These are phyloP conservation scores for Hemiprocne comata DNA, from an alignment of 2,113 vertebrate species.

Conservation along the genomic window DNA sequence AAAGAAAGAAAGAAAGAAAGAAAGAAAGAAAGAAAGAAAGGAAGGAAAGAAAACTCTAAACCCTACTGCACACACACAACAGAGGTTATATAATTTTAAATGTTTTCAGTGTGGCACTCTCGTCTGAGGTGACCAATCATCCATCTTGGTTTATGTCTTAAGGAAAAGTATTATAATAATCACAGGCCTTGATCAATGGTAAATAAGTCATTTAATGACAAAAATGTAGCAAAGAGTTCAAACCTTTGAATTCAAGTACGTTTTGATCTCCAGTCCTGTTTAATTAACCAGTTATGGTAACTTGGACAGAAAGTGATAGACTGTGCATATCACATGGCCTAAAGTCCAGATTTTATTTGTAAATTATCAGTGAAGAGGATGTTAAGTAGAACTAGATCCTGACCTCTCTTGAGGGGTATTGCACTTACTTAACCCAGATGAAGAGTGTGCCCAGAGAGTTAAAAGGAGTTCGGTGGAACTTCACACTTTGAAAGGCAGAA, in stretches of 20 bases:
- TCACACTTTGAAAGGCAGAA: background rate
- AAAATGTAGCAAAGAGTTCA: background rate
- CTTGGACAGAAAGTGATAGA: background rate
- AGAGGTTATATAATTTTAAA: background rate
- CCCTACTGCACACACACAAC: background rate
- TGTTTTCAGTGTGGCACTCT: background rate
- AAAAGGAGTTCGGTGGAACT: background rate
- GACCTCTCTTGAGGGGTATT: background rate
- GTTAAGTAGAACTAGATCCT: background rate
- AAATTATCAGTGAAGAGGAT: background rate
- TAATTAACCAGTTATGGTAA: background rate
- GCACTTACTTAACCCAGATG: background rate
- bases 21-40: background rate
- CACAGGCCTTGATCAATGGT: background rate
- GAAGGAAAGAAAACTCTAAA: background rate
- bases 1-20: too few species aligned
- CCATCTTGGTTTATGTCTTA: background rate
- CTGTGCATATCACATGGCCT: background rate
- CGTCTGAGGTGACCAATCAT: background rate
- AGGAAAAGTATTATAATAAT: background rate
- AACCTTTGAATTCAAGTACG: background rate
- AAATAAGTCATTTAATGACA: constrained; percentile 9
- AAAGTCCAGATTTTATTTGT: background rate
- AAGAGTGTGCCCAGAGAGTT: background rate
- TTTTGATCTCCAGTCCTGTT: background rate